A percentile compares a stretch with the other conserved stretches of the same genome.
Evolutionary conservation across 2,888 invertebrate genomes (phyloP).

Genomic region (Spodoptera exigua): DNA sequence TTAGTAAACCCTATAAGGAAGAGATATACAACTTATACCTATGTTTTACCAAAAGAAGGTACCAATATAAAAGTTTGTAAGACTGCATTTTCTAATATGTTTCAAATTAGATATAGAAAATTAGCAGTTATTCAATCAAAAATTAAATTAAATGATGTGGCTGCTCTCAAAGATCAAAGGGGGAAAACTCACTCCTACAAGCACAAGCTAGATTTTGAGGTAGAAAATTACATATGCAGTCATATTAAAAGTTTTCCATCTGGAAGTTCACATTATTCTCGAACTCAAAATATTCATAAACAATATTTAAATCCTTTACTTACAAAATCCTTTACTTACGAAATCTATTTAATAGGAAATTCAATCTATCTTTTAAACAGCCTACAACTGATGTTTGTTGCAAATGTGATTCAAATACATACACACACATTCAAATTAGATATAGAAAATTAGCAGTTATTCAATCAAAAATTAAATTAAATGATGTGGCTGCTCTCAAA

Average conservation of each 20-base stretch:
- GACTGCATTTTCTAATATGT: slow-evolving; percentile 9
- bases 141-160: slow-evolving; percentile 10
- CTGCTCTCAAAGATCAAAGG: slow-evolving; percentile 1
- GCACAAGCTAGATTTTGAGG: background rate
- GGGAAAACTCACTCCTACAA: background rate
- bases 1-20: background rate
- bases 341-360: too few species aligned
- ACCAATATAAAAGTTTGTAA: slow-evolving; percentile 13
- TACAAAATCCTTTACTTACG: too few species aligned
- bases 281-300: slow-evolving; percentile 17
- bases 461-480: slow-evolving; percentile 15
- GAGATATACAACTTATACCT: background rate
- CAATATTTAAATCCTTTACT: slow-evolving; percentile 18
- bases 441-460: slow-evolving; percentile 12
- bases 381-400: too few species aligned
- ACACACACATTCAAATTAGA: slow-evolving; percentile 11
- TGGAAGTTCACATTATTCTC: slow-evolving; percentile 16
- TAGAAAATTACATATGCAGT: slow-evolving; percentile 11
- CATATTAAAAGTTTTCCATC: slow-evolving; percentile 19
- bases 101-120: slow-evolving; percentile 11
- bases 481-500: slow-evolving; percentile 2
- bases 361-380: too few species aligned
- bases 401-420: too few species aligned
- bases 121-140: slow-evolving; percentile 14
- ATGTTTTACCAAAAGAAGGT: slow-evolving; percentile 11